Base-by-base conservation (phyloP, 2,888 invertebrate species). In the Acanthococcus lagerstroemiae region DNA sequence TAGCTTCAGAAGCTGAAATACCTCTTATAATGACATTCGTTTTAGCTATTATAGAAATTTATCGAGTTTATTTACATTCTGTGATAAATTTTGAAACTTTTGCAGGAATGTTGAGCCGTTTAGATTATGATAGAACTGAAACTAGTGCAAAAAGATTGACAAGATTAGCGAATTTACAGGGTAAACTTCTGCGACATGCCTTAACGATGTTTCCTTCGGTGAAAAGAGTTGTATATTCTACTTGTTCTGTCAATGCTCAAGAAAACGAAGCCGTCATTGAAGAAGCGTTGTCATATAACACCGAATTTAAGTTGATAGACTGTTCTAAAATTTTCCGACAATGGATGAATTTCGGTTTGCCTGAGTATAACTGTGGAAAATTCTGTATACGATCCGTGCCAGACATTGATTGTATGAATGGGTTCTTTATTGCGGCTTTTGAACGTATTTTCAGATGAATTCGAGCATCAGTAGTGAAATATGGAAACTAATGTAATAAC, bases 371-470 rank as follows among this genome's bases (percentile, higher is more conserved):
- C 0, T 81, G 87, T 73, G 86, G 86, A 3, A 79, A 83, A 6
- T 82, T 82, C 69, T 95, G 94, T 74, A 74, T 97, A 46, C 88
- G 93, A 73, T 83, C 90, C 0, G 82, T 80, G 70, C 85, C 90
- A 0, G 83, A 88, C 4, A 77, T 79, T 0, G 93, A 95, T 78
- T 77, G 84, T 4, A 92, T 94, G 0, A 94, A 89, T 75, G 97
- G 97, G 2, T 96, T 99, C 77, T 99, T 99, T 77, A 82, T 97
- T 37, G 95, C 96, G 1, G 83, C 95, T 58, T 87, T 97, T 72
- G 89, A 90, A 75, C 71, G 73, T 37, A 66, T 55, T 37, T n/a
- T n/a, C n/a, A n/a, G n/a, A n/a, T n/a, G n/a, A n/a, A n/a, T n/a
- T n/a, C n/a, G n/a, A n/a, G n/a, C n/a, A n/a, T n/a, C n/a, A n/a